Percentiles rank a stretch among this genome's conserved stretches.
These are phyloP conservation scores for Sesamia inferens DNA, from an alignment of 2,888 invertebrate species.

Conservation along the genomic window DNA sequence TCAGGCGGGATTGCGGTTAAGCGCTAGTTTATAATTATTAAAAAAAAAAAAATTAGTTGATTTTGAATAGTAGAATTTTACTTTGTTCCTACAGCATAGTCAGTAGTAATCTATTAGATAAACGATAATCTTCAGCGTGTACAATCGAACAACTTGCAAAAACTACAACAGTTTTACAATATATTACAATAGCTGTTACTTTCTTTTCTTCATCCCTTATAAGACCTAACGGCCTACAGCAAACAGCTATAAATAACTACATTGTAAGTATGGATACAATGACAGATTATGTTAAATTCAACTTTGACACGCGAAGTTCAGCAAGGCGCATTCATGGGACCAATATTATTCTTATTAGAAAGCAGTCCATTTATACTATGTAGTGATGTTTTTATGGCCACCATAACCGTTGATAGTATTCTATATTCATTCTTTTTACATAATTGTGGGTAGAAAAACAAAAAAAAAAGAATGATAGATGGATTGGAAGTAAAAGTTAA, in stretches of 20 bases:
- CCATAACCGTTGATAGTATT: constrained; percentile 56
- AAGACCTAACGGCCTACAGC: constrained; percentile 45
- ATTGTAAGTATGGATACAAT: constrained; percentile 52
- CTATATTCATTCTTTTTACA: constrained; percentile 58
- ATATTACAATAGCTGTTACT: constrained; percentile 34
- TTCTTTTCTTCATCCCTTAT: constrained; percentile 39
- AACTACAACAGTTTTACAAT: constrained; percentile 23
- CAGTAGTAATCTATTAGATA: constrained; percentile 8
- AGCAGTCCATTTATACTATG: constrained; percentile 58
- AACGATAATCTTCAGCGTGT: constrained; percentile 24
- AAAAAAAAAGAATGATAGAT: constrained; percentile 58
- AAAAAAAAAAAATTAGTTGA: too few species aligned
- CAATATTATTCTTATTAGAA: constrained; percentile 67
- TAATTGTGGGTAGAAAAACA: constrained; percentile 49
- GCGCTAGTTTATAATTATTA: too few species aligned
- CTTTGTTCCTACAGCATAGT: background rate
- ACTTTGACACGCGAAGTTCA: constrained; percentile 68
- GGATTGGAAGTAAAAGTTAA: constrained; percentile 50
- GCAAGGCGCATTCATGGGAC: constrained; percentile 61
- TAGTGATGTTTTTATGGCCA: constrained; percentile 64
- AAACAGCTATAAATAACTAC: constrained; percentile 53
- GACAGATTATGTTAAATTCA: constrained; percentile 61
- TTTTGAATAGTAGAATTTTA: too few species aligned
- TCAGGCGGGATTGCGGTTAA: too few species aligned
- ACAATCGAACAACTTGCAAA: constrained; percentile 28